phyloP scores from a whole-genome alignment of 2,113 vertebrate species.

The Neofelis nebulosa region DNA sequence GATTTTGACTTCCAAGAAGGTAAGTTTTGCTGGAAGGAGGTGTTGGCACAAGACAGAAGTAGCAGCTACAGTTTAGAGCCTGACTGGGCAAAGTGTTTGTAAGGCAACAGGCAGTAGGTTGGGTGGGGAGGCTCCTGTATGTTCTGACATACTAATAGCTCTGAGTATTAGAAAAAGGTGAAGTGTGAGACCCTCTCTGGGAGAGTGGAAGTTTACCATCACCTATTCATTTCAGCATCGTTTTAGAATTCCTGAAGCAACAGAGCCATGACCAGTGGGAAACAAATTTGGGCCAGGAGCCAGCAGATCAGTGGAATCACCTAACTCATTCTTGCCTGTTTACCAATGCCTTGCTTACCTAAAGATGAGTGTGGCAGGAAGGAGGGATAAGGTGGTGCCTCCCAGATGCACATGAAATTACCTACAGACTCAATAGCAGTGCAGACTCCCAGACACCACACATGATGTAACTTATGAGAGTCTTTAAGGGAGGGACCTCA shows the following conservation, averaged over 20 bases:
- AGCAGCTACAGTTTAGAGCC: neutral
- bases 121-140: neutral
- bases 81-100: neutral
- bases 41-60: neutral
- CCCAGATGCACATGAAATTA: neutral
- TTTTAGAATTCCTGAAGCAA: neutral
- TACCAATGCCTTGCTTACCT: neutral
- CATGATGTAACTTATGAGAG: neutral
- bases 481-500: neutral
- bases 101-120: neutral
- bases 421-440: neutral
- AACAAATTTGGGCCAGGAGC: neutral
- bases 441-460: neutral
- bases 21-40: slow-evolving; percentile 74
- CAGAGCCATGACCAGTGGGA: neutral
- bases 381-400: neutral
- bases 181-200: neutral
- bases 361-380: neutral
- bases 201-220: neutral
- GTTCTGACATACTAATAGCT: neutral
- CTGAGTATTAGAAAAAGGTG: neutral
- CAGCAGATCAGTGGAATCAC: neutral
- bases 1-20: slow-evolving; percentile 85
- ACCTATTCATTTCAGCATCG: neutral
- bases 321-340: neutral